These are phyloP conservation scores for Drosophila bifasciata DNA, from an alignment of 1,140 invertebrate species.

Conservation along the genomic window DNA sequence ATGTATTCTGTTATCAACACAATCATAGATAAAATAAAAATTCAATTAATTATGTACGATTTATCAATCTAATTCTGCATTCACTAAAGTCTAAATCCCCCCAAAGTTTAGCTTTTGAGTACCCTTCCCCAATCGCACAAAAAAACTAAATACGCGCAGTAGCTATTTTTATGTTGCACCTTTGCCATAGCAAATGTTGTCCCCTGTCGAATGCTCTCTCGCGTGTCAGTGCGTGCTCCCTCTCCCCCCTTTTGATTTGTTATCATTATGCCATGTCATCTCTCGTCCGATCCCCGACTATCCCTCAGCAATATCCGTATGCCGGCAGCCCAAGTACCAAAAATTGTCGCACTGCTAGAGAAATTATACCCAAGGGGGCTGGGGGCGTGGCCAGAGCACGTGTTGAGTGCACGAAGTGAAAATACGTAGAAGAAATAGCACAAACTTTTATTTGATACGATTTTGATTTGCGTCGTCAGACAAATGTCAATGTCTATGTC, in stretches of 20 bases:
- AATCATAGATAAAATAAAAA: no score
- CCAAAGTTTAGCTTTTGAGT: no score
- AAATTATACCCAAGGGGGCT: conserved; percentile 34
- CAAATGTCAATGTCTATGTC: conserved; percentile 71
- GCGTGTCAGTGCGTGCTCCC: neutral
- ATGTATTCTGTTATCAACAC: no score
- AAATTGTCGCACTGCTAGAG: conserved; percentile 58
- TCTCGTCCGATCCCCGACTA: conserved; percentile 12
- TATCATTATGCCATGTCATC: conserved; percentile 48
- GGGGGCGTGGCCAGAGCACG: conserved; percentile 47
- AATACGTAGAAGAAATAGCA: no score
- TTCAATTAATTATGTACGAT: no score
- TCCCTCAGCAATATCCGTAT: conserved; percentile 14
- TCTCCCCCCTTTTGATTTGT: conserved; percentile 8
- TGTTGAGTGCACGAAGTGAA: no score
- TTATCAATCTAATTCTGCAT: no score
- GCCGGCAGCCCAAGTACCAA: conserved; percentile 51
- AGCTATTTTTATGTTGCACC: neutral
- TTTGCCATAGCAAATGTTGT: conserved; percentile 14
- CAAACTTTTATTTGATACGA: conserved; percentile 80
- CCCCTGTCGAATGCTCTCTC: conserved; percentile 5
- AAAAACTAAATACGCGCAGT: no score
- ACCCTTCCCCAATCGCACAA: no score
- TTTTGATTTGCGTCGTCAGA: conserved; percentile 77
- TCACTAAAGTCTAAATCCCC: no score